Evolutionary conservation across 2,888 invertebrate genomes (phyloP).

Genomic region (Tetheella fluctuosa): DNA sequence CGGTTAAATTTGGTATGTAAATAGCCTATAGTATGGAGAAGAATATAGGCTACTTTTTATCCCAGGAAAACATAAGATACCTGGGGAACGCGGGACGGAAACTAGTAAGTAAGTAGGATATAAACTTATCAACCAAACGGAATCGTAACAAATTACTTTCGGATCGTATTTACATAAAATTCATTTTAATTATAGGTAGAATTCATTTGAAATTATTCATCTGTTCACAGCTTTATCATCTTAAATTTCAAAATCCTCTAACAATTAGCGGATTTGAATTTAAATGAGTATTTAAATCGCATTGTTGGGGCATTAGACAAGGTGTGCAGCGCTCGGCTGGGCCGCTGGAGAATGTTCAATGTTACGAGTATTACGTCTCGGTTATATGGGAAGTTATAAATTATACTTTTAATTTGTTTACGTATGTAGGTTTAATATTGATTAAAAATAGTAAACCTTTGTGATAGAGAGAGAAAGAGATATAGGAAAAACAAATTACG

Average conservation of each 20-base stretch:
- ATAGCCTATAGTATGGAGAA: too few relatives aligned
- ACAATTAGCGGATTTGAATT: slow-evolving; percentile 37
- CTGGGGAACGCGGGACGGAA: too few relatives aligned
- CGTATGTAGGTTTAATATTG: too few relatives aligned
- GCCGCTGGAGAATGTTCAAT: neutral
- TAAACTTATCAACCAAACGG: too few relatives aligned
- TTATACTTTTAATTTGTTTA: too few relatives aligned
- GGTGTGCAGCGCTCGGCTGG: neutral
- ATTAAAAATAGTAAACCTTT: too few relatives aligned
- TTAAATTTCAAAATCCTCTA: slow-evolving; percentile 38
- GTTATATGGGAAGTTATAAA: neutral
- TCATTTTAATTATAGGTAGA: slow-evolving; percentile 2
- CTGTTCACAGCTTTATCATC: slow-evolving; percentile 21
- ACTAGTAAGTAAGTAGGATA: too few relatives aligned
- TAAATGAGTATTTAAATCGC: slow-evolving; percentile 13
- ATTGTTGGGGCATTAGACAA: slow-evolving; percentile 13
- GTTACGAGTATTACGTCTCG: neutral
- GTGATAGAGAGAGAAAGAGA: too few relatives aligned
- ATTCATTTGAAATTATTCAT: slow-evolving; percentile 15
- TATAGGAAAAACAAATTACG: too few relatives aligned
- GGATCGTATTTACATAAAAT: slow-evolving; percentile 2
- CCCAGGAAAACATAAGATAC: too few relatives aligned
- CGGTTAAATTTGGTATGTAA: too few relatives aligned
- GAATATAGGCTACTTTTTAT: too few relatives aligned
- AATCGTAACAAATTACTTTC: neutral